These are phyloP conservation scores for Abrostola triplasia DNA, from an alignment of 2,888 invertebrate genomes.

Conservation along the genomic window DNA sequence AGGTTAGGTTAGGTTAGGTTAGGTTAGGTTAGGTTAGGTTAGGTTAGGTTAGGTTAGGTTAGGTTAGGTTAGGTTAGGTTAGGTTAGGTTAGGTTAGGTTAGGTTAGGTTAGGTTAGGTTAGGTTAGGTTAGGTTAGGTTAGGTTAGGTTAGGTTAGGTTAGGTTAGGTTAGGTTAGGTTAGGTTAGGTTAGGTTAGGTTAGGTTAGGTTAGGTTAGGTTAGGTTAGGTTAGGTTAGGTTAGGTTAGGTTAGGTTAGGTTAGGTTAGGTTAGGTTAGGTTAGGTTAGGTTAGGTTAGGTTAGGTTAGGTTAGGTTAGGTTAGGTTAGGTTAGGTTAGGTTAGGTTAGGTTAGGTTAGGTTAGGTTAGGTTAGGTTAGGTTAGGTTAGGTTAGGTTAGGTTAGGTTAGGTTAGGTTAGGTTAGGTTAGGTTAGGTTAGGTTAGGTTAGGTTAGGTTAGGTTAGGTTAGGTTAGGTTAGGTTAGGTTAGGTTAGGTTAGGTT, in stretches of 20 bases:
- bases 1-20: constrained; percentile 6
- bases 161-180: constrained; percentile 6
- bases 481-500: constrained; percentile 6
- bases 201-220: constrained; percentile 6
- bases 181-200: constrained; percentile 6
- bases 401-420: constrained; percentile 6
- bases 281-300: constrained; percentile 6
- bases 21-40: constrained; percentile 6
- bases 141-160: constrained; percentile 6
- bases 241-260: constrained; percentile 6
- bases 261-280: constrained; percentile 6
- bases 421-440: constrained; percentile 6
- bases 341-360: constrained; percentile 6
- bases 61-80: constrained; percentile 6
- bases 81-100: constrained; percentile 6
- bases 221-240: constrained; percentile 6
- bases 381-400: constrained; percentile 6
- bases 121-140: constrained; percentile 6
- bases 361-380: constrained; percentile 6
- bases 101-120: constrained; percentile 6
- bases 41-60: constrained; percentile 6
- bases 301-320: constrained; percentile 6
- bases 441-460: constrained; percentile 6
- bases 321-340: constrained; percentile 6
- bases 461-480: constrained; percentile 6